Evolutionary conservation across 30 jellyfish, hydroid and myxozoan genomes (phyloP).

Genomic region (Pelagia noctiluca): DNA sequence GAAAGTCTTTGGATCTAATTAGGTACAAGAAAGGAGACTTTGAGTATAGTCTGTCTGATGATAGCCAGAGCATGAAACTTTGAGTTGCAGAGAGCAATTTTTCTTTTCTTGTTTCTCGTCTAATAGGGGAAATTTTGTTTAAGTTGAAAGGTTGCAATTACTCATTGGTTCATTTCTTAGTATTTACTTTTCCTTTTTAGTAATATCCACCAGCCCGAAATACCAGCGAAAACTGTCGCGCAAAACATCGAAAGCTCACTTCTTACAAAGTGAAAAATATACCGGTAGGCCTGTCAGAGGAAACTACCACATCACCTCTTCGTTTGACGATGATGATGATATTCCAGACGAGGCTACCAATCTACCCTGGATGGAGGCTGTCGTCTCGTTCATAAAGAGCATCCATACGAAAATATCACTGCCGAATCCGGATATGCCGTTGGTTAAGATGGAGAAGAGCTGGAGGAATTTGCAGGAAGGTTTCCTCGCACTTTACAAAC

Average conservation of each 20-base stretch:
- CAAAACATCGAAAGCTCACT: conserved; percentile 35
- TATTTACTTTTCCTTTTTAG: not conserved
- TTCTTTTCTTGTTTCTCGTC: too few relatives aligned
- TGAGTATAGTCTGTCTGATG: too few relatives aligned
- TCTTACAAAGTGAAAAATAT: conserved; percentile 28
- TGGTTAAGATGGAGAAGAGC: conserved; percentile 51
- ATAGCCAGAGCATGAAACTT: too few relatives aligned
- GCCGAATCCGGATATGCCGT: not conserved
- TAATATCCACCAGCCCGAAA: conserved; percentile 65
- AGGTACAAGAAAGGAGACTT: too few relatives aligned
- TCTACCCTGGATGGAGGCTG: conserved; percentile 80
- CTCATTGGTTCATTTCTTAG: too few relatives aligned
- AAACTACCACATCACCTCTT: conserved; percentile 41
- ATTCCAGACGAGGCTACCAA: conserved; percentile 67
- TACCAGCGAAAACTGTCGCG: conserved; percentile 59
- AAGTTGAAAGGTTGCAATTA: too few relatives aligned
- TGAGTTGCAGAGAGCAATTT: too few relatives aligned
- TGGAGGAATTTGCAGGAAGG: conserved; percentile 68
- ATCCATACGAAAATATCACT: conserved; percentile 16
- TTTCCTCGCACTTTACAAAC: conserved; percentile 56
- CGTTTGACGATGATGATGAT: conserved; percentile 78
- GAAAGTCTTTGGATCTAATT: too few relatives aligned
- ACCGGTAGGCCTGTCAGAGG: conserved; percentile 25
- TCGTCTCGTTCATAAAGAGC: conserved; percentile 50
- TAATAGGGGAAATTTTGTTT: too few relatives aligned